These are phyloP conservation scores for Chaetorhynchus papuensis DNA, from an alignment of 2,113 vertebrate genomes.

Conservation along the genomic window DNA sequence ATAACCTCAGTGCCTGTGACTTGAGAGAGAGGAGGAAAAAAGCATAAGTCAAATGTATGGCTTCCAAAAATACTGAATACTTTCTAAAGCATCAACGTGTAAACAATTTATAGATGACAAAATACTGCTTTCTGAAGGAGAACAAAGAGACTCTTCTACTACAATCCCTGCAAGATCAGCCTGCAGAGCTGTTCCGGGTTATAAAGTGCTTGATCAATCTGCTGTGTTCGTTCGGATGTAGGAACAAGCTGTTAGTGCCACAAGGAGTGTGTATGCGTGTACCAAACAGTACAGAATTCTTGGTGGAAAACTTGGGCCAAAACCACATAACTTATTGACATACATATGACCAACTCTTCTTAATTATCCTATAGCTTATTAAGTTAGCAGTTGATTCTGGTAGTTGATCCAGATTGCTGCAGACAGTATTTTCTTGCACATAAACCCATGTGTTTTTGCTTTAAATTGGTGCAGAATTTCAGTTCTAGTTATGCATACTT, in stretches of 20 bases:
- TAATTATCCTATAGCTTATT: constrained; percentile 35
- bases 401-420: constrained; percentile 55
- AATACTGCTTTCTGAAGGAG: neutral
- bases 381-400: constrained; percentile 53
- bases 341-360: neutral
- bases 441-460: constrained; percentile 50
- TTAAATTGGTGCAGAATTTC: constrained; percentile 39
- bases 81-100: neutral
- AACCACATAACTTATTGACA: neutral
- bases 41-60: neutral
- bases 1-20: neutral
- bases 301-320: neutral
- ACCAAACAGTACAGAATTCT: neutral
- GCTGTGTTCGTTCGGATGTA: neutral
- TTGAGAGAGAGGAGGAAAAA: neutral
- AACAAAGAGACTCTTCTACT: neutral
- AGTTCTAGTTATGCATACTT: constrained; percentile 39
- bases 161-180: neutral
- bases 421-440: constrained; percentile 44
- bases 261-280: neutral
- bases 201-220: neutral
- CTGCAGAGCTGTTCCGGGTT: neutral
- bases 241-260: neutral
- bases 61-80: neutral
- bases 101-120: neutral